These are phyloP conservation scores for Drosophila willistoni DNA, from an alignment of 1,140 invertebrate species.

Conservation along the genomic window DNA sequence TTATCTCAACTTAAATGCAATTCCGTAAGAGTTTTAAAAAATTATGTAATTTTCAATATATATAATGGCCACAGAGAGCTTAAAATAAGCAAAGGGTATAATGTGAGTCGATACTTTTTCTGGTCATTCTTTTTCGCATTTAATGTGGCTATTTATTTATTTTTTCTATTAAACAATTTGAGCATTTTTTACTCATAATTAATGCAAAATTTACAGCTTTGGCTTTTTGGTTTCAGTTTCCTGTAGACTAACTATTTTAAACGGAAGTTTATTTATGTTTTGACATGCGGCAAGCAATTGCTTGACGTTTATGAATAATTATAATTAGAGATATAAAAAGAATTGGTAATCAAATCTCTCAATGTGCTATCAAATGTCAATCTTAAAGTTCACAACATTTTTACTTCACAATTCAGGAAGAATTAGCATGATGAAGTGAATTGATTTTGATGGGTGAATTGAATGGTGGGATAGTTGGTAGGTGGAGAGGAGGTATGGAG, in stretches of 20 bases:
- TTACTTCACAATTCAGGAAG: slow-evolving; percentile 27
- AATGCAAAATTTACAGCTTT: slow-evolving; percentile 58
- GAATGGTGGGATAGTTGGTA: slow-evolving; percentile 19
- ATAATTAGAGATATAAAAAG: slow-evolving; percentile 34
- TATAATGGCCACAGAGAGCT: no score
- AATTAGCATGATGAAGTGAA: slow-evolving; percentile 31
- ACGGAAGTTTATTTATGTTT: slow-evolving; percentile 64
- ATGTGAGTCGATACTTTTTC: neutral
- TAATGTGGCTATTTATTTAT: slow-evolving; percentile 60
- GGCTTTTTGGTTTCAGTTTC: slow-evolving; percentile 53
- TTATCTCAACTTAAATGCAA: no score
- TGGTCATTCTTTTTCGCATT: neutral
- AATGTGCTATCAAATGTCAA: slow-evolving; percentile 59
- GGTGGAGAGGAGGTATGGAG: neutral
- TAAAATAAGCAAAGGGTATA: slow-evolving; percentile 14
- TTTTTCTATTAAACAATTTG: slow-evolving; percentile 57
- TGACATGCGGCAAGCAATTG: slow-evolving; percentile 63
- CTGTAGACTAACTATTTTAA: slow-evolving; percentile 43
- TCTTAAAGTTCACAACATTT: slow-evolving; percentile 31
- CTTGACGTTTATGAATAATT: slow-evolving; percentile 70
- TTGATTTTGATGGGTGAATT: slow-evolving; percentile 16
- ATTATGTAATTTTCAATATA: no score
- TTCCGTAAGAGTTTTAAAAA: no score
- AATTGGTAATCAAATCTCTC: slow-evolving; percentile 48
- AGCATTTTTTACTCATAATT: slow-evolving; percentile 56